A percentile compares a stretch with the other conserved stretches of the same genome.
phyloP scores from a whole-genome alignment of 37 sponge, comb jelly and placozoan species.

The Crambe crambe region DNA sequence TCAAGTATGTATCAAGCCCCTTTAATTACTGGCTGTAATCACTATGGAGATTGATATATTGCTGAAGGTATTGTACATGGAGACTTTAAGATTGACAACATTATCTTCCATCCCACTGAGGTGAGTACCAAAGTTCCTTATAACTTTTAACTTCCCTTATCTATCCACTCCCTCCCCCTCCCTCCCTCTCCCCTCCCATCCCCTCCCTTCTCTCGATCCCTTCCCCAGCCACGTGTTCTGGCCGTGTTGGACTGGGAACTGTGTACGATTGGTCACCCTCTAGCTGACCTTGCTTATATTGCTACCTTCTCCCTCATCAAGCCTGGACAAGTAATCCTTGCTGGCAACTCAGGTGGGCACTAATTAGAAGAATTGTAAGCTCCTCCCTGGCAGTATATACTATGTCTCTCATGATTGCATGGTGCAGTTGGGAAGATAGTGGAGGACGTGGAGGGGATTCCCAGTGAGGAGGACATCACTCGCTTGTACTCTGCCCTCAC shows the following conservation, averaged over 20 bases:
- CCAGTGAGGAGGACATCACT: conserved; percentile 30
- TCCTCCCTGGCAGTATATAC: too few species aligned
- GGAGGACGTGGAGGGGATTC: conserved; percentile 10
- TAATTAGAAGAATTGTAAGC: background rate
- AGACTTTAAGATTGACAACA: conserved; percentile 75
- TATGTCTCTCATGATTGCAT: too few species aligned
- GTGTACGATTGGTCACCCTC: conserved; percentile 75
- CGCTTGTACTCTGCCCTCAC: conserved; percentile 48
- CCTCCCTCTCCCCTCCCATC: conserved; percentile 8
- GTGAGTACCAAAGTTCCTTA: conserved; percentile 14
- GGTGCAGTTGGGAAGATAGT: background rate
- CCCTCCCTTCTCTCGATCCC: background rate
- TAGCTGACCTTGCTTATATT: conserved; percentile 64
- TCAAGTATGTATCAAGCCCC: background rate
- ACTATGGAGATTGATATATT: too few species aligned
- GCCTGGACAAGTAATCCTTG: background rate
- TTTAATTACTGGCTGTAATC: too few species aligned
- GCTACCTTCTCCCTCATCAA: conserved; percentile 32
- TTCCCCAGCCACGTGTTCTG: conserved; percentile 65
- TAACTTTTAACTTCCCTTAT: background rate
- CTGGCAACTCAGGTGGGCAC: background rate
- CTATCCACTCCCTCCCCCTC: background rate
- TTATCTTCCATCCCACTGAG: conserved; percentile 84
- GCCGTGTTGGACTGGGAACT: conserved; percentile 94
- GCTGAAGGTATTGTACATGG: conserved; percentile 77